Percentiles rank a stretch among this genome's conserved stretches.
Conservation (phyloP, 2,888 invertebrate species). For the Drosophila kanekoi region DNA sequence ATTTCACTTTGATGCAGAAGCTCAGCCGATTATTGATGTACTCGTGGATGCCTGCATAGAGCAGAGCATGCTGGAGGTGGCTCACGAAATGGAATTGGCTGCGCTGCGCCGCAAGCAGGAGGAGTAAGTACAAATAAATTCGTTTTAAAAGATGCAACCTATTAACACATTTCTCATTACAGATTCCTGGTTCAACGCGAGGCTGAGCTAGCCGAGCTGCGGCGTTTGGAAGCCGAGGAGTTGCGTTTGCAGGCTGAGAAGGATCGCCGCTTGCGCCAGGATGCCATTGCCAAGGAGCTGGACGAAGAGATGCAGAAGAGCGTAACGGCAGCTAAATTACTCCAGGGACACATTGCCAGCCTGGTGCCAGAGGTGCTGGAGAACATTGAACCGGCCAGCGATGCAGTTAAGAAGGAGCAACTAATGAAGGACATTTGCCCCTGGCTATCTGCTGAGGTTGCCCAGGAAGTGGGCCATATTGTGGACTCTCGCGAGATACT, state of each 20-base stretch:
- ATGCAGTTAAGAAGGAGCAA: conserved; percentile 86
- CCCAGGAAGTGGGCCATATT: conserved; percentile 92
- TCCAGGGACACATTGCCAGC: conserved; percentile 94
- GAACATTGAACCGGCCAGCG: conserved; percentile 87
- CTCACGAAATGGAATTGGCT: conserved; percentile 96
- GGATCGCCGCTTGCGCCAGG: conserved; percentile 90
- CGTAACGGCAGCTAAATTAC: conserved; percentile 92
- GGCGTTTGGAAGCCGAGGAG: conserved; percentile 93
- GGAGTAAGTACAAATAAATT: conserved; percentile 83
- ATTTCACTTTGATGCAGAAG: conserved; percentile 96
- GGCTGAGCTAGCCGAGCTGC: conserved; percentile 92
- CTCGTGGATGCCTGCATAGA: conserved; percentile 95
- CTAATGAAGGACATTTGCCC: conserved; percentile 90
- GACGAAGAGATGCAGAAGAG: conserved; percentile 92
- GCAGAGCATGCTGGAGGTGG: conserved; percentile 94
- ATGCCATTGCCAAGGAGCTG: conserved; percentile 87
- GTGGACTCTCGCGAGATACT: conserved; percentile 93
- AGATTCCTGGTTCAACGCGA: conserved; percentile 87
- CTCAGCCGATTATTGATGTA: conserved; percentile 94
- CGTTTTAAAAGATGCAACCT: not conserved
- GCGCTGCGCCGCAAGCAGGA: conserved; percentile 90
- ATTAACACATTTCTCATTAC: not conserved
- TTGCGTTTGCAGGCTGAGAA: conserved; percentile 89
- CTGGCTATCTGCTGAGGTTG: conserved; percentile 94
- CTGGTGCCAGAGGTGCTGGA: conserved; percentile 93